Conservation (phyloP, 2,113 vertebrate species). For the Nerophis ophidion region DNA sequence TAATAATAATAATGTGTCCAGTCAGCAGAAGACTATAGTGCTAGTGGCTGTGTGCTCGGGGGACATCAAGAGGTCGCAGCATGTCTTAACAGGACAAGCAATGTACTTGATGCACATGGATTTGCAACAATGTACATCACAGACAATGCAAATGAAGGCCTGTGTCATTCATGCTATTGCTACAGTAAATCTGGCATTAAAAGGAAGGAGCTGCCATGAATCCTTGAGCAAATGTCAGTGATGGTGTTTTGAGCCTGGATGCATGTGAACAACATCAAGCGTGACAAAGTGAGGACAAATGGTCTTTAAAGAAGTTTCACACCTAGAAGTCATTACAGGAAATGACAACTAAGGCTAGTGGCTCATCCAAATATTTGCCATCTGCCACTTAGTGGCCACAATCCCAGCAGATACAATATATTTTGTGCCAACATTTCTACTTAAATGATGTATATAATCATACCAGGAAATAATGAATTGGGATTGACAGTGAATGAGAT, state of each 20-base stretch:
- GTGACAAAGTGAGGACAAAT: background rate
- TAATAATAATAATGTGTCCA: no score
- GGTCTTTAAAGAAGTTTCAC: background rate
- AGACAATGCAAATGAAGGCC: background rate
- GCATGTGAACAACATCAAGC: background rate
- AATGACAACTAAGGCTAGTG: no score
- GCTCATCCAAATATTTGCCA: no score
- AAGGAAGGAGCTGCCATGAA: background rate
- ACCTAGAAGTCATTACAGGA: no score
- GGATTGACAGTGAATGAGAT: no score
- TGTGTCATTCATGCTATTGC: background rate
- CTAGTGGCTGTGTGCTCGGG: background rate
- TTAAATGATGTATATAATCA: no score
- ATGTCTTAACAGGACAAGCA: constrained; percentile 15
- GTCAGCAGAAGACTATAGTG: no score
- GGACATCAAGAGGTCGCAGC: constrained; percentile 13
- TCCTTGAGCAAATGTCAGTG: constrained; percentile 19
- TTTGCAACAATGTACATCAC: background rate
- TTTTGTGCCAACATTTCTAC: no score
- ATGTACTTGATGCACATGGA: constrained; percentile 9
- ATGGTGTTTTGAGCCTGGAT: background rate
- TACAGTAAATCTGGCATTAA: background rate
- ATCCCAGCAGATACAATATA: no score
- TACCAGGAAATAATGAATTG: no score
- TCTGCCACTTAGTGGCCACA: no score